These are phyloP conservation scores for Platycnemis pennipes DNA, from an alignment of 2,888 invertebrate species.

Conservation along the genomic window DNA sequence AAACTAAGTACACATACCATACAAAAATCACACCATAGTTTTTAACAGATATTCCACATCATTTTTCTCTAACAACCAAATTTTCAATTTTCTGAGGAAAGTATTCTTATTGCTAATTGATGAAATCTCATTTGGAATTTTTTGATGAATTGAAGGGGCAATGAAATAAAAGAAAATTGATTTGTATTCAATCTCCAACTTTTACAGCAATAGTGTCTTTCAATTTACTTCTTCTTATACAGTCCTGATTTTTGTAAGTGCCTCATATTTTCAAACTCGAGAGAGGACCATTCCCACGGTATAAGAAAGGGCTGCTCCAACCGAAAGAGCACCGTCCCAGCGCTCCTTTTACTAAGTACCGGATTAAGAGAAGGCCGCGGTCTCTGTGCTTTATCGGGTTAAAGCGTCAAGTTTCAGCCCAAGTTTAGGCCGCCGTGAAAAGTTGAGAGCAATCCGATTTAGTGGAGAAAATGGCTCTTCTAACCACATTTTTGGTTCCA, in stretches of 20 bases:
- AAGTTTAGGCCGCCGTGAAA: slow-evolving; percentile 37
- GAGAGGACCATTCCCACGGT: neutral
- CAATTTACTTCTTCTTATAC: neutral
- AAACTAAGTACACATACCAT: no score
- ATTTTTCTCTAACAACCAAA: no score
- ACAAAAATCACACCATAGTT: no score
- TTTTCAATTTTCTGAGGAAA: no score
- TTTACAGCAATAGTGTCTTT: no score
- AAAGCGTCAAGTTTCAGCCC: slow-evolving; percentile 37
- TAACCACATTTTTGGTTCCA: slow-evolving; percentile 1
- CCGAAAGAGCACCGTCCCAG: neutral
- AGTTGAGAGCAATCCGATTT: slow-evolving; percentile 37
- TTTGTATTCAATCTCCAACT: no score
- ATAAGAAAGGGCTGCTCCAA: slow-evolving; percentile 44
- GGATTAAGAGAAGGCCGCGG: slow-evolving; percentile 51
- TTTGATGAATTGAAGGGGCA: no score
- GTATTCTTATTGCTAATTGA: no score
- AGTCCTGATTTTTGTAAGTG: neutral
- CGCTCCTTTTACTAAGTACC: slow-evolving; percentile 21
- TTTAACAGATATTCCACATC: no score
- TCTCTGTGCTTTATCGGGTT: slow-evolving; percentile 42
- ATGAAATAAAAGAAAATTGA: no score
- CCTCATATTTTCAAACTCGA: neutral
- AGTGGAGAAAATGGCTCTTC: neutral
- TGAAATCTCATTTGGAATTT: no score